Evolutionary conservation across 2,888 invertebrate genomes (phyloP), one percentile per base, ranked within the genome.

Genomic region (Lordiphosa fenestrarum): DNA sequence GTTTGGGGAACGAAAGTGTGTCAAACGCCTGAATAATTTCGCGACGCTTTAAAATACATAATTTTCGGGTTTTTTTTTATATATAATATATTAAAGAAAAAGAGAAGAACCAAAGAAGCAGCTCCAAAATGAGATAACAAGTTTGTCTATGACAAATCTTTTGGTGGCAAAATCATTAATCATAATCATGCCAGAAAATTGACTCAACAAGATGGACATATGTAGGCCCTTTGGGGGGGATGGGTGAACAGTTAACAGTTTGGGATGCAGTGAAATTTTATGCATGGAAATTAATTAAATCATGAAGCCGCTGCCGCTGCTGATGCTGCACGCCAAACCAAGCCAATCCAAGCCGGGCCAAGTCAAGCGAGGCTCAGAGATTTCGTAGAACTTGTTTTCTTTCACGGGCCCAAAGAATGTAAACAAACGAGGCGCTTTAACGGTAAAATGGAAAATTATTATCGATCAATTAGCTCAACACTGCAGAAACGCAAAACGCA

Each of bases 391-490:
- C 84, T 81, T 53, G 84, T 78, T 84, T 84, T 65, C 51, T 30
- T 30, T 30, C 9, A 30, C 30, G 30, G 30, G 15, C 44, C n/a
- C 54, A 46, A 63, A 55, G 77, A 84, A 77, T 86, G 70, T 73
- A 77, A 86, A 70, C 71, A 77, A 84, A 86, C 77, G 77, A 80
- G 84, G 85, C 72, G 86, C 71, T 83, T 85, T 85, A 84, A 84
- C 84, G 83, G 84, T 86, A 83, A 86, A 76, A 66, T 75, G 81
- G 69, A 85, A 85, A 84, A 86, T 76, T 86, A 83, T 86, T 86
- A 83, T 86, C 77, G 85, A 84, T 84, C 81, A 84, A 84, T 84
- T 84, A 84, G 75, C 69, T 64, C 62, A 70, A 66, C 39, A 51
- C 67, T 80, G 85, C 73, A 83, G 78, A 82, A 84, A 77, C 42